Conservation (phyloP, 2,113 vertebrate genomes). For the Calypte anna region DNA sequence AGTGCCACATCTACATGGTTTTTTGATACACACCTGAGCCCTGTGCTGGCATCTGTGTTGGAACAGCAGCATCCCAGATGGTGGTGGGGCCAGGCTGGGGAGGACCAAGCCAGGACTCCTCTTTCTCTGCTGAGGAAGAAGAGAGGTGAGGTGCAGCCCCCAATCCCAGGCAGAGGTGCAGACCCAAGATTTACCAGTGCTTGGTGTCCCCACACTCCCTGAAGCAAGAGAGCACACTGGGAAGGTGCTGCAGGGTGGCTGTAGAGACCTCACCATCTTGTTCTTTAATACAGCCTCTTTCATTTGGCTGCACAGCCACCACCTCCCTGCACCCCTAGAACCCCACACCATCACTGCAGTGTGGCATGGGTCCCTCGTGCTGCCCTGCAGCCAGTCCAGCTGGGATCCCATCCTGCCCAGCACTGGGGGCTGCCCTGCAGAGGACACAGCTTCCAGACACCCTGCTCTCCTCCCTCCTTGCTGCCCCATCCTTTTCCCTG, state of each 20-base stretch:
- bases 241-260: neutral
- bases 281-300: neutral
- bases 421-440: neutral
- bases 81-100: conserved; percentile 52
- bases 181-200: neutral
- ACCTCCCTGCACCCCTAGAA: neutral
- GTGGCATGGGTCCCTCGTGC: fast-evolving
- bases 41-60: conserved; percentile 33
- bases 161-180: neutral
- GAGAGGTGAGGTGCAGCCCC: neutral
- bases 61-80: conserved; percentile 55
- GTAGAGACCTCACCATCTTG: neutral
- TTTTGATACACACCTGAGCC: conserved; percentile 71
- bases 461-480: neutral
- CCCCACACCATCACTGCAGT: neutral
- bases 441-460: neutral
- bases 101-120: conserved; percentile 58
- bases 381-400: neutral
- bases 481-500: neutral
- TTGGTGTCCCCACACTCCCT: neutral
- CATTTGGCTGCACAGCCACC: neutral
- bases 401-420: neutral
- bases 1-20: too few relatives aligned
- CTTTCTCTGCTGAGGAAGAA: conserved; percentile 26
- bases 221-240: neutral